Evolutionary conservation across 2,797 vertebrate genomes (phyloP), one percentile per base, ranked within the genome.

Genomic region (Saxicola maurus): DNA sequence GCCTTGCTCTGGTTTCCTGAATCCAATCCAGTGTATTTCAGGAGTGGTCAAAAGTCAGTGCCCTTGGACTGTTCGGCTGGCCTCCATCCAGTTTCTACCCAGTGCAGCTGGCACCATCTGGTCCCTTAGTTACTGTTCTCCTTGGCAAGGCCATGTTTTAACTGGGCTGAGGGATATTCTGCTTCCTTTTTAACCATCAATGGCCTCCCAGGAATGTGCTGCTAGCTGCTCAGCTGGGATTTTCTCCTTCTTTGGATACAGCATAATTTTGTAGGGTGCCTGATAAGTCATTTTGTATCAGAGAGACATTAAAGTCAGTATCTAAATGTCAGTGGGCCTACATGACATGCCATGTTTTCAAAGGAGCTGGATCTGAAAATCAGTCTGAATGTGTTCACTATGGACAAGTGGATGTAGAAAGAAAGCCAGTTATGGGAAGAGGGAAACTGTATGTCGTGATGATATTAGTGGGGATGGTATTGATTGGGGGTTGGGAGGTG

Each of bases 21-120:
- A 53, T 83, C 46, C 31, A 59, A 25, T 87, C 62, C 66, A 87
- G 35, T 40, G 19, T 56, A 23, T 78, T 90, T 93, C 76, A 89
- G 62, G 66, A 83, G 76, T 42, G 49, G 77, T 71, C 1, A 2
- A 30, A 83, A 89, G 77, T 90, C 86, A 52, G 30, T 81, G 82
- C 38, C 56, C 48, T 87, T 89, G 59, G 37, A 59, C 33, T 33
- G 33, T 51, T 64, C 27, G 30, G 12, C 77, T 90, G 82, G 55
- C 60, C 27, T 73, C 69, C 0, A 1, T 86, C 56, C 62, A 59
- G 35, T 78, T 89, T 87, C 73, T 71, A 30, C 82, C 75, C 75
- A 82, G 46, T 27, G 13, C 31, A 77, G 42, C 75, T 86, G 86
- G 79, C 87, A 94, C 81, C 65, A 49, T 12, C 40, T 49, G 56